Percentiles rank a stretch among this genome's conserved stretches.
These are phyloP conservation scores for Gymnarchus niloticus DNA, from an alignment of 2,113 vertebrate genomes.

Conservation along the genomic window DNA sequence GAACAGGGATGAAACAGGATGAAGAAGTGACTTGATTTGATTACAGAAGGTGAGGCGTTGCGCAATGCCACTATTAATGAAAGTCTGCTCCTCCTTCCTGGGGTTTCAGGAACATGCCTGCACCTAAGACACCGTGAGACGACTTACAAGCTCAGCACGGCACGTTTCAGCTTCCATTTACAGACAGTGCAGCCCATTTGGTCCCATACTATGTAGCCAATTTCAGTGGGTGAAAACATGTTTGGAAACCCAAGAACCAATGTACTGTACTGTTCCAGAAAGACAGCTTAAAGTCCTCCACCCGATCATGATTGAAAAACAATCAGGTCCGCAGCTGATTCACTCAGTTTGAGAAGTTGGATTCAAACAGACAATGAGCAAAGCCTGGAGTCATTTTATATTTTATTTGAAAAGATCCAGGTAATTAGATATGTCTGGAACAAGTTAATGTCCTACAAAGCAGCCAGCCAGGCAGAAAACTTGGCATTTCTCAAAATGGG, in stretches of 20 bases:
- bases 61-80: not conserved
- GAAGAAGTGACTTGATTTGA: not conserved
- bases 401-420: conserved; percentile 10
- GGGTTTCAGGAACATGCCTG: not conserved
- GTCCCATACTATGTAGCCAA: not conserved
- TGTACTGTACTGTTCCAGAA: not conserved
- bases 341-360: not conserved
- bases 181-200: not conserved
- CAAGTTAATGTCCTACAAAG: conserved; percentile 15
- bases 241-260: not conserved
- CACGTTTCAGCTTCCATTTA: not conserved
- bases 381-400: not conserved
- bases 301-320: not conserved
- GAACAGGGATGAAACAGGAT: not conserved
- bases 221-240: not conserved
- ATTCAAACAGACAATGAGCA: not conserved
- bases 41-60: too few species aligned
- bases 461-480: conserved; percentile 10
- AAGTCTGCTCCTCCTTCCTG: not conserved
- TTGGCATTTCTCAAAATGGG: conserved; percentile 11
- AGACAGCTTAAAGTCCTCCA: not conserved
- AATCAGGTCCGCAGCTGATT: not conserved
- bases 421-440: conserved; percentile 13
- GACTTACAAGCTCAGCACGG: not conserved
- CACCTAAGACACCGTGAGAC: not conserved